These are phyloP conservation scores for Rugalucina vietnamica DNA, from an alignment of 2,888 invertebrate species.

Conservation along the genomic window DNA sequence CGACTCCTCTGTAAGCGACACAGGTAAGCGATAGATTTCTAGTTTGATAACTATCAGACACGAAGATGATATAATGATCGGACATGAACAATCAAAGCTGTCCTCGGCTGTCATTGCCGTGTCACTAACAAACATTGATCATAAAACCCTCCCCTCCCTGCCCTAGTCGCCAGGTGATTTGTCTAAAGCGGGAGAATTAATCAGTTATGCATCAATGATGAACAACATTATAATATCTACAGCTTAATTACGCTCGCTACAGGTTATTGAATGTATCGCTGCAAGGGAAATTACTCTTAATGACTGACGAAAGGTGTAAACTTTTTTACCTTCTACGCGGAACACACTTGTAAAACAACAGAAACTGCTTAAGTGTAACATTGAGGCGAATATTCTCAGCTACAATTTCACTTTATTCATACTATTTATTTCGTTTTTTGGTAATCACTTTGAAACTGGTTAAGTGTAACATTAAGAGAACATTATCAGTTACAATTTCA, in stretches of 20 bases:
- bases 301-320: neutral
- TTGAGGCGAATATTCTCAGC: neutral
- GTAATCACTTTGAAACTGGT: too few relatives aligned
- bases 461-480: too few relatives aligned
- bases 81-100: constrained; percentile 20
- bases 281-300: neutral
- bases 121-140: constrained; percentile 69
- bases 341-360: neutral
- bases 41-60: neutral
- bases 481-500: too few relatives aligned
- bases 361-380: neutral
- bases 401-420: neutral
- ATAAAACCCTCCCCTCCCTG: constrained; percentile 64
- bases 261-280: neutral
- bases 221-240: neutral
- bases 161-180: constrained; percentile 53
- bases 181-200: constrained; percentile 56
- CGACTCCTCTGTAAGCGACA: too few relatives aligned
- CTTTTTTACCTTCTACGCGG: neutral
- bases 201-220: constrained; percentile 62
- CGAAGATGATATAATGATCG: constrained; percentile 8
- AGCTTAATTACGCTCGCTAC: neutral
- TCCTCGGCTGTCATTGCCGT: constrained; percentile 53
- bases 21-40: neutral
- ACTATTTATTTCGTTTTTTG: too few relatives aligned